A percentile compares a stretch with the other conserved stretches of the same genome.
phyloP scores from a whole-genome alignment of 2,888 invertebrate genomes.

The Caenorhabditis angaria region DNA sequence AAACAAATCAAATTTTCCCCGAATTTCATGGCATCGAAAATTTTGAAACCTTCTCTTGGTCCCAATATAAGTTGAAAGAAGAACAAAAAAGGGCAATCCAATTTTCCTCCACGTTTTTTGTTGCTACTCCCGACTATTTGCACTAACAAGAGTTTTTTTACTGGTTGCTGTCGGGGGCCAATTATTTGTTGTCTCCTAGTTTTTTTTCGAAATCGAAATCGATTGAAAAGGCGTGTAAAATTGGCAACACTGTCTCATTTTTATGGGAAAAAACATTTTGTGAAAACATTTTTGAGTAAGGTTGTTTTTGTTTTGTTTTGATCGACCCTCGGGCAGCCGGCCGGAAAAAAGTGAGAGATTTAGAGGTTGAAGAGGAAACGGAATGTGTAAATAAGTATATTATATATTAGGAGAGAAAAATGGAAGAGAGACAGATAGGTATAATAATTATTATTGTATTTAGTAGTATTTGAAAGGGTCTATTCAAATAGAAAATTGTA shows the following conservation, averaged over 20 bases:
- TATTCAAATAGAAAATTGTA: background rate
- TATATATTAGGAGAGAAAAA: background rate
- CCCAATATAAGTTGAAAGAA: background rate
- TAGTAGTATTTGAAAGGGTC: background rate
- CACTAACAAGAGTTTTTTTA: constrained; percentile 1
- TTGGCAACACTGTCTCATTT: too few relatives aligned
- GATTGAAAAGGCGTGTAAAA: background rate
- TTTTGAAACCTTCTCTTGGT: background rate
- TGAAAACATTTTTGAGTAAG: too few relatives aligned
- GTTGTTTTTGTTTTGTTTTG: background rate
- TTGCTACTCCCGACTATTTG: background rate
- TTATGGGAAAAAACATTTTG: too few relatives aligned
- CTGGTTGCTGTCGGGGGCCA: too few relatives aligned
- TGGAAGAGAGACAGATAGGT: background rate
- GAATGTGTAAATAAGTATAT: constrained; percentile 1
- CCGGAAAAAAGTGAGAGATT: constrained; percentile 2
- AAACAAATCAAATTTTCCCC: background rate
- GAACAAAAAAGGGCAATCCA: background rate
- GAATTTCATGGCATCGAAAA: background rate
- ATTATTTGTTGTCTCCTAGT: too few relatives aligned
- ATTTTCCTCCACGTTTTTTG: background rate
- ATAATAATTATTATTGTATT: background rate
- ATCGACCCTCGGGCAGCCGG: background rate
- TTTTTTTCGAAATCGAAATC: background rate
- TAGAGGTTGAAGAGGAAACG: constrained; percentile 1